Base-by-base conservation (phyloP, 2,888 invertebrate species). In the Epirrhoe alternata region DNA sequence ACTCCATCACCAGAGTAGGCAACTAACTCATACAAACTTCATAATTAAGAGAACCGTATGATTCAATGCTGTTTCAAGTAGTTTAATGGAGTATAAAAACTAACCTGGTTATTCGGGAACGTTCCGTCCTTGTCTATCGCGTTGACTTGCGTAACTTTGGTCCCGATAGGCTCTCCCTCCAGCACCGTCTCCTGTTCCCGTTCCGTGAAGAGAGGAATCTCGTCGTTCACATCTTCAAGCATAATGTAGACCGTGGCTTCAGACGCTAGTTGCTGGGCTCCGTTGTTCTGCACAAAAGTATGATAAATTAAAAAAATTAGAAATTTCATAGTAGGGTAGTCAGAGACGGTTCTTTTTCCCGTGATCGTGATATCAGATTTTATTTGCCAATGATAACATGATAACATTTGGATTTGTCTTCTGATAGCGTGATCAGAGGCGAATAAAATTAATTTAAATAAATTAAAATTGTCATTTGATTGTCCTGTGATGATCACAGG, bases 111-210 rank as follows among this genome's bases (percentile, higher is more conserved):
- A 89, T 98, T 98, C 56, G 98, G 98, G 85, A 97, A 97, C 60
- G 98, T 98, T 79, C 98, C 98, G 85, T 98, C 98, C 89, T 98
- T 98, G 92, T 98, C 98, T 78, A 98, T 98, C 64, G 98, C 98
- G 92, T 98, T 98, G 86, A 98, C 98, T 94, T 98, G 97, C 45
- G 98, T 98, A 77, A 98, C 98, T 94, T 97, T 97, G 73, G 98
- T 98, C 71, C 98, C 98, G 77, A 98, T 96, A 49, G 98, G 98
- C 88, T 98, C 98, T 68, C 99, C 98, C 90, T 98, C 98, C 76
- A 98, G 94, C 66, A 98, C 98, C 5, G 98, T 98, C 94, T 98
- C 98, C 87, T 98, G 98, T 87, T 98, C 98, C 72, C 99, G 95
- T 91, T 98, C 98, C 67, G 98, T 98, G 92, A 99, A 99, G 74